These are phyloP conservation scores for Delichon dasypus DNA, from an alignment of 2,797 vertebrate species.

Conservation along the genomic window DNA sequence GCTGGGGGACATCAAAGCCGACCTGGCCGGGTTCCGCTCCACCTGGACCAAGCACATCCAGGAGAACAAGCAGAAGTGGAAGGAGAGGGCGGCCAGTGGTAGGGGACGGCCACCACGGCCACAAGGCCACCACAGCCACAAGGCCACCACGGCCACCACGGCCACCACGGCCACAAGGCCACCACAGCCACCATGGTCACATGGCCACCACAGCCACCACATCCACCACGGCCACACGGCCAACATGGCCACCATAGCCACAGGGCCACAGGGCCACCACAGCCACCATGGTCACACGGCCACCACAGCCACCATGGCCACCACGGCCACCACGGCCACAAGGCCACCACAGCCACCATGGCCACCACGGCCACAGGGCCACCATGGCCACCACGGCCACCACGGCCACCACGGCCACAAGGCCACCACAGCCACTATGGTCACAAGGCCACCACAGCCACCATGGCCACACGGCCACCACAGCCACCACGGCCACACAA, in stretches of 20 bases:
- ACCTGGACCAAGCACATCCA: slow-evolving; percentile 90
- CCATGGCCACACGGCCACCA: no score
- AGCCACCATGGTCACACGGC: no score
- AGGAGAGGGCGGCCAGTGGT: slow-evolving; percentile 88
- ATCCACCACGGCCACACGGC: no score
- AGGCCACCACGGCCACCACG: neutral
- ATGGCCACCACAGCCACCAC: accelerated
- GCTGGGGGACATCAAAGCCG: slow-evolving; percentile 86
- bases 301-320: no score
- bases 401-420: no score
- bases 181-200: neutral
- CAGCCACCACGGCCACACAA: no score
- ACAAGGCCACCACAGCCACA: neutral
- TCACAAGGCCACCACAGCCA: neutral
- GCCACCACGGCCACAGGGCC: no score
- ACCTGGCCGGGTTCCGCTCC: slow-evolving; percentile 88
- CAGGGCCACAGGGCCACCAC: no score
- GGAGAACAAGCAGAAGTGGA: slow-evolving; percentile 95
- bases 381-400: accelerated
- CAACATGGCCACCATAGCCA: neutral
- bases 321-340: no score
- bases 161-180: neutral
- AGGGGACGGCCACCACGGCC: neutral
- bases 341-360: neutral
- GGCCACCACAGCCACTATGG: accelerated